Conservation (phyloP, 2,113 vertebrate species). For the Vulpes vulpes region DNA sequence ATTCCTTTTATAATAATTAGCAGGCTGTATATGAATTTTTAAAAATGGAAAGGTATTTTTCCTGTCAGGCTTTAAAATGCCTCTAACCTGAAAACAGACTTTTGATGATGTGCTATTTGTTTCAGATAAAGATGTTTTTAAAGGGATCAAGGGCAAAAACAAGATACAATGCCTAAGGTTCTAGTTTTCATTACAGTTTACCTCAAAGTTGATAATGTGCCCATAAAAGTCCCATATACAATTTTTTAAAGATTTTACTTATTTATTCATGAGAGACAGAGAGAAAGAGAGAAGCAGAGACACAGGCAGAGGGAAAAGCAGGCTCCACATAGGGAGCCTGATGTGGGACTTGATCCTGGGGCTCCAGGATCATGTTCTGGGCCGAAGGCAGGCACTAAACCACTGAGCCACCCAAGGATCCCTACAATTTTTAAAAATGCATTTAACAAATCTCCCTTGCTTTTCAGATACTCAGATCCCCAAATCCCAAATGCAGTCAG, state of each 20-base stretch:
- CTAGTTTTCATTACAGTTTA: slow-evolving; percentile 53
- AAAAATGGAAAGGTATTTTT: slow-evolving; percentile 47
- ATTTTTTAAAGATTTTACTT: background rate
- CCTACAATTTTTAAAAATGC: background rate
- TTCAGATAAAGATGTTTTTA: slow-evolving; percentile 34
- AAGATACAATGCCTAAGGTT: slow-evolving; percentile 4
- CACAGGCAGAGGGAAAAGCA: no score
- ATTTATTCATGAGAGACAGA: no score
- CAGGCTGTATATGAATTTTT: background rate
- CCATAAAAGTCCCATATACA: background rate
- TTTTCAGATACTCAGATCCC: slow-evolving; percentile 36
- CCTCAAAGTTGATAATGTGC: slow-evolving; percentile 37
- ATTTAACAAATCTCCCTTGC: slow-evolving; percentile 27
- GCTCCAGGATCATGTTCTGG: no score
- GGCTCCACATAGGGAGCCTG: no score
- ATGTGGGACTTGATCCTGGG: no score
- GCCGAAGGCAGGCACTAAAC: no score
- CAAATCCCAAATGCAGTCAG: background rate
- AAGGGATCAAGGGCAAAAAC: background rate
- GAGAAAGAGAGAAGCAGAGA: no score
- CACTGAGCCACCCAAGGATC: no score
- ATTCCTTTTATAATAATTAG: slow-evolving; percentile 58
- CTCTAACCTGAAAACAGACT: slow-evolving; percentile 31
- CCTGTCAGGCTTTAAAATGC: slow-evolving; percentile 26
- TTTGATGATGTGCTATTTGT: slow-evolving; percentile 16